Evolutionary conservation across 35 echinoderm and acorn worm species (phyloP), one percentile per base, ranked within the genome.

Genomic region (Apostichopus californicus): DNA sequence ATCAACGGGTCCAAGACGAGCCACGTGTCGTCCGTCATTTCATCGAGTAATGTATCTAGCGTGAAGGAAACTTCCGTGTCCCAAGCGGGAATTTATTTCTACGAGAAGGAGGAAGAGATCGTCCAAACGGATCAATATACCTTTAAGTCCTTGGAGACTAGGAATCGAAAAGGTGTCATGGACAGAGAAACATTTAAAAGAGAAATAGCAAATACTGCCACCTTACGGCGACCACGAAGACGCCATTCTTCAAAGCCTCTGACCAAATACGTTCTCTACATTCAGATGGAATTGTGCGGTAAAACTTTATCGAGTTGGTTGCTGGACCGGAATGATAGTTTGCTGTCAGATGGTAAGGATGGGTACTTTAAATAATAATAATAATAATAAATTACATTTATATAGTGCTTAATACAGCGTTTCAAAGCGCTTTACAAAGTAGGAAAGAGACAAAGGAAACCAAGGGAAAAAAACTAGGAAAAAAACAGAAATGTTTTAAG

Each of bases 201-300:
- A 25, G 60, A 88, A 56, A 26, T 88, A n/a, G 5, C 63, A 3
- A 15, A 23, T 8, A 65, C 23, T 46, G 57, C 60, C 7, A 8
- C 86, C 20, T 64, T 89, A 15, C 5, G 25, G 15, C 86, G 52
- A 14, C 86, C 61, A 24, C 71, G 86, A 73, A 89, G 86, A 72
- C 86, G 86, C 10, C 86, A 89, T 55, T 89, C 66, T 9, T 89
- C 86, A 25, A 89, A 89, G 13, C 73, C 83, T 3, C 77, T 87
- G 66, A 87, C 83, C 10, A 93, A 63, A 54, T 86, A 83, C 9
- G 59, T 88, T 7, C 79, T 94, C 21, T 91, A 90, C 80, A 94
- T 94, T 8, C 93, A 94, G 54, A 94, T 94, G 93, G 87, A 94
- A 57, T 64, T 94, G 0, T 94, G 93, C 60, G 79, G 87, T 5